phyloP scores from a whole-genome alignment of 2,113 vertebrate species.

The Pteronura brasiliensis region DNA sequence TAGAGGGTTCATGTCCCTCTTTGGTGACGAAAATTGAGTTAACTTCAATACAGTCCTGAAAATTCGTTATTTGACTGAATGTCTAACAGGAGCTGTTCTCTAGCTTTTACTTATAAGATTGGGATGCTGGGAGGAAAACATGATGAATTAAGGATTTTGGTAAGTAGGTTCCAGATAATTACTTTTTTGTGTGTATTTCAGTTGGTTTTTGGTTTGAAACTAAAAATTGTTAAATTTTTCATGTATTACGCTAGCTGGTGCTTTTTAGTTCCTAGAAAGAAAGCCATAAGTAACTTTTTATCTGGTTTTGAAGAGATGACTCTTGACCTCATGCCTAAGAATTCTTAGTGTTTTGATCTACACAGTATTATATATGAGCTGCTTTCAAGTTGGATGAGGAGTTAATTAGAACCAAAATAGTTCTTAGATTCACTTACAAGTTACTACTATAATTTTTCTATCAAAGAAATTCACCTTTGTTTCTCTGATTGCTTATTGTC shows the following conservation, averaged over 20 bases:
- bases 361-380: not conserved
- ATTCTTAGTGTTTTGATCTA: slow-evolving; percentile 3
- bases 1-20: not conserved
- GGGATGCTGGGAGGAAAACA: not conserved
- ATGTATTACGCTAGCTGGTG: not conserved
- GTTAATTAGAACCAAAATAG: slow-evolving; percentile 32
- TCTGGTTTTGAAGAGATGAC: slow-evolving; percentile 11
- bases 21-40: not conserved
- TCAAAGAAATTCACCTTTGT: not conserved
- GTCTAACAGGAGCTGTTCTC: not conserved
- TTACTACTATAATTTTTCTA: not conserved
- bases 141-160: not conserved
- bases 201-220: not conserved
- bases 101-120: not conserved
- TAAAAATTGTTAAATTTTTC: not conserved
- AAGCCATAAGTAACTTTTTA: not conserved
- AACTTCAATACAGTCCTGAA: not conserved
- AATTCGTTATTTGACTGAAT: not conserved
- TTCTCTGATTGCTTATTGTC: not conserved
- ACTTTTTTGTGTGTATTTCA: not conserved
- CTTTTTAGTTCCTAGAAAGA: not conserved
- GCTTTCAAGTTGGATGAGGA: slow-evolving; percentile 22
- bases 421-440: not conserved
- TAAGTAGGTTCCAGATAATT: slow-evolving; percentile 19
- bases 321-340: not conserved